Evolutionary conservation across 2,888 invertebrate genomes (phyloP).

Genomic region (Subacronicta megacephala): DNA sequence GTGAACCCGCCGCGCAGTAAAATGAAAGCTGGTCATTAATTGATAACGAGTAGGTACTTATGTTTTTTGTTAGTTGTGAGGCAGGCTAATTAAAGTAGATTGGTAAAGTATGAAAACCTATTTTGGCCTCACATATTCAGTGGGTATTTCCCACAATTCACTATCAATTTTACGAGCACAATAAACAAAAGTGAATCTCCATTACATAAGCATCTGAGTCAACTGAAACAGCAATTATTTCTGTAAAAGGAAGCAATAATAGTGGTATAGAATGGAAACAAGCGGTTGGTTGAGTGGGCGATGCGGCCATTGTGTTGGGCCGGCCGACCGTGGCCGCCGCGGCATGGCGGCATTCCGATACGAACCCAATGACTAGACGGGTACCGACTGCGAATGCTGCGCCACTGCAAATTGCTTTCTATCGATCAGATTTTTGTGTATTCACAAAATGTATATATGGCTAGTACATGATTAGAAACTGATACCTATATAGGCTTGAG

Average conservation of each 20-base stretch:
- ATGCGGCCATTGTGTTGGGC: conserved; percentile 37
- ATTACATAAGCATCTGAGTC: conserved; percentile 44
- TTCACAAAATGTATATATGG: neutral
- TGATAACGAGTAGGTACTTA: too few species aligned
- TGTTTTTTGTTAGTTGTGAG: neutral
- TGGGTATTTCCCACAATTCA: conserved; percentile 18
- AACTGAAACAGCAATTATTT: conserved; percentile 32
- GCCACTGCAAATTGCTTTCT: conserved; percentile 22
- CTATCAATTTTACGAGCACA: conserved; percentile 30
- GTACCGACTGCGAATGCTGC: conserved; percentile 5
- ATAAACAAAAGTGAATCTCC: conserved; percentile 44
- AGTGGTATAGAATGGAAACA: conserved; percentile 34
- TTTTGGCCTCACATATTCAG: neutral
- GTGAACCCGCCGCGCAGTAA: too few species aligned
- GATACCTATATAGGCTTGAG: too few species aligned
- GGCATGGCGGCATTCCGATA: conserved; percentile 7
- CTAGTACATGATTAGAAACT: neutral
- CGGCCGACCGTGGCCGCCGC: conserved; percentile 26
- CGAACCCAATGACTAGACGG: conserved; percentile 21
- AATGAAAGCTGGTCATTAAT: too few species aligned
- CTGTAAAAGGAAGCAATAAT: conserved; percentile 43
- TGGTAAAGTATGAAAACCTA: conserved; percentile 3
- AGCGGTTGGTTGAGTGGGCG: conserved; percentile 21
- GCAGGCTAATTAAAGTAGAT: neutral
- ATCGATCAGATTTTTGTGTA: conserved; percentile 31